These are phyloP conservation scores for Ephydatia muelleri DNA, from an alignment of 37 sponge, comb jelly and placozoan species.

Conservation along the genomic window DNA sequence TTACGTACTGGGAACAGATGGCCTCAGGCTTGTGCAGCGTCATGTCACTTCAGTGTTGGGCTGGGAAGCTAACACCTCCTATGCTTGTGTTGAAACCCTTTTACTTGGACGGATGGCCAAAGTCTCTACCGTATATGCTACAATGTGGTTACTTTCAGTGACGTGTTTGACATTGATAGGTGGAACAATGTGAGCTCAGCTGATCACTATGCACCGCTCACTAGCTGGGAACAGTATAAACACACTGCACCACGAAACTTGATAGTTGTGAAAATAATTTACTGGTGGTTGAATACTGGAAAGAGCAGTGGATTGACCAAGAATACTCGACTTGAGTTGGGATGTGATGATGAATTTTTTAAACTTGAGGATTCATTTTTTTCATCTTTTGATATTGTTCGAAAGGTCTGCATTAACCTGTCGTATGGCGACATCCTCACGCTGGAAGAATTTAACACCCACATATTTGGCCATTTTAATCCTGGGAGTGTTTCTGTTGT, in stretches of 20 bases:
- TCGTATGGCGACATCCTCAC: constrained; percentile 5
- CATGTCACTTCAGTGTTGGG: constrained; percentile 57
- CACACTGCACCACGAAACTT: constrained; percentile 22
- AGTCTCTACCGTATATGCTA: constrained; percentile 8
- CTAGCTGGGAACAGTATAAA: constrained; percentile 4
- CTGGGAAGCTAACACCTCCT: not conserved
- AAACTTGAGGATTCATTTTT: not conserved
- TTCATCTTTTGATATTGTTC: constrained; percentile 17
- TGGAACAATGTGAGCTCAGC: constrained; percentile 12
- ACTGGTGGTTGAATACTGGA: not conserved
- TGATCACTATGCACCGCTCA: not conserved
- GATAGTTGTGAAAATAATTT: constrained; percentile 19
- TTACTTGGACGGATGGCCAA: not conserved
- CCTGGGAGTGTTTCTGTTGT: constrained; percentile 10
- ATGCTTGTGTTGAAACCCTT: constrained; percentile 43
- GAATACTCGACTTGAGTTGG: too few species aligned
- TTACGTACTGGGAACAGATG: constrained; percentile 32
- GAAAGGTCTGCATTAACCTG: constrained; percentile 33
- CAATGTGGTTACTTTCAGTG: constrained; percentile 13
- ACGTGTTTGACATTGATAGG: constrained; percentile 26
- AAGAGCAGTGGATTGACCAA: not conserved
- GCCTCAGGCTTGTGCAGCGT: constrained; percentile 23
- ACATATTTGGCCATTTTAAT: constrained; percentile 6
- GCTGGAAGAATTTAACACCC: constrained; percentile 5
- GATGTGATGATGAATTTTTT: too few species aligned